Base-by-base conservation (phyloP, 2,113 vertebrate genomes). In the Corythaeola cristata region DNA sequence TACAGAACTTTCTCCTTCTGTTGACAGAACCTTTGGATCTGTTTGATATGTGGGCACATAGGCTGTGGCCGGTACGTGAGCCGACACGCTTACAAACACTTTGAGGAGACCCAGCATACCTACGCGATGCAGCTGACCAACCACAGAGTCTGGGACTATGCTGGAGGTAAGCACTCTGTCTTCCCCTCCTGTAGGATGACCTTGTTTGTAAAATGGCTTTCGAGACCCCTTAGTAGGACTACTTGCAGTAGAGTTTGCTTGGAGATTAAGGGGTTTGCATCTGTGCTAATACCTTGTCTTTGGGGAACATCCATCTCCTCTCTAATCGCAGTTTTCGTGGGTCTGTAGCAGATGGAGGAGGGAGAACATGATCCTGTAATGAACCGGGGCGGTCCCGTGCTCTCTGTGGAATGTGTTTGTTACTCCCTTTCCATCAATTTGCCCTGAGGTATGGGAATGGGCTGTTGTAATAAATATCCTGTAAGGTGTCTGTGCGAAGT, bases 121-220 rank as follows among this genome's bases (percentile, higher is more conserved):
- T 99, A 99, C 1, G 99, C 99, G 18, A 99, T 99, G 99, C 99
- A 99, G 98, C 97, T 99, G 86, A 99, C 99, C 96, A 99, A 99
- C 97, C 99, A 99, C 96, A 97, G 99, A 3, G 99, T 99, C 69
- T 99, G 99, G 99, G 99, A 99, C 98, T 99, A 99, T 4, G 99
- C 99, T 8, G 99, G 99, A 98, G 99, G 99, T 99, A 96, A 85
- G 47, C 2, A 2, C 7, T 4, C 15, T 6, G 12, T 20, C 13
- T 53, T 69, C 69, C 62, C 50, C 26, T 22, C 27, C 8, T 30
- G 41, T 4, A 35, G 55, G 66, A 5, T 55, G 44, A 49, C 66
- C 75, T 77, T 47, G 58, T 41, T 53, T 35, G 45, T 28, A 6
- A 37, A 52, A 41, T 2, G 3, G 27, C 78, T 76, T 56, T 62